Base-by-base conservation (phyloP, 2,888 invertebrate genomes). In the Blera fallax region DNA sequence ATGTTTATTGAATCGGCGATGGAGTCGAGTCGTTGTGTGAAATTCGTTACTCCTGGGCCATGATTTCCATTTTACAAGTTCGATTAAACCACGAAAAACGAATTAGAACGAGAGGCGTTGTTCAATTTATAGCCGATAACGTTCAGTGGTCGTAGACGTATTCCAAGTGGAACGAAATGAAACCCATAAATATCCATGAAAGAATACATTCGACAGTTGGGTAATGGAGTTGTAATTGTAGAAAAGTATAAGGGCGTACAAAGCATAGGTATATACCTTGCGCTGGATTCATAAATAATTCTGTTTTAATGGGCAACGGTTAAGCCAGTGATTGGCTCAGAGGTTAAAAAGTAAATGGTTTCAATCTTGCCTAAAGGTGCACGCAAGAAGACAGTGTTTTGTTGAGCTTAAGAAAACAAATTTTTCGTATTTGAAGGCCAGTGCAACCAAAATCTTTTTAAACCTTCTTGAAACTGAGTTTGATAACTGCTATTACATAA, bases 1-100 rank as follows among this genome's bases (percentile, higher is more conserved):
- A 64, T 80, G 64, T 58, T 74, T 65, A 69, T 80, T 76, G 54
- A 64, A 77, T 67, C 48, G 32, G 40, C 45, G 6, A 40, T 21
- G 58, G 10, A 62, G 32, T 3, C 8, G 18, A 54, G 21, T 62
- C 27, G 43, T 72, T 64, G 37, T 45, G 54, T 10, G 45, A 27
- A 48, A 70, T 62, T 69, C 52, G 45, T 16, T 43, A 10, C 60
- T 29, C n/a, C 37, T 2, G 45, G 29, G 74, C 60, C 37, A 54
- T 52, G 24, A 62, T 21, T 74, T 48, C n/a, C 21, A n/a, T 48
- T 67, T 52, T 50, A 37, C 29, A 56, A 64, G 21, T 56, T 69
- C 54, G 24, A 45, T 74, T 70, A 11, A 50, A 45, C 34, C 56
- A 27, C 24, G 54, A 37, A 72, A 65, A 34, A 70, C 34, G 21